These are phyloP conservation scores for Tineola bisselliella DNA, from an alignment of 2,888 invertebrate genomes.

Conservation along the genomic window DNA sequence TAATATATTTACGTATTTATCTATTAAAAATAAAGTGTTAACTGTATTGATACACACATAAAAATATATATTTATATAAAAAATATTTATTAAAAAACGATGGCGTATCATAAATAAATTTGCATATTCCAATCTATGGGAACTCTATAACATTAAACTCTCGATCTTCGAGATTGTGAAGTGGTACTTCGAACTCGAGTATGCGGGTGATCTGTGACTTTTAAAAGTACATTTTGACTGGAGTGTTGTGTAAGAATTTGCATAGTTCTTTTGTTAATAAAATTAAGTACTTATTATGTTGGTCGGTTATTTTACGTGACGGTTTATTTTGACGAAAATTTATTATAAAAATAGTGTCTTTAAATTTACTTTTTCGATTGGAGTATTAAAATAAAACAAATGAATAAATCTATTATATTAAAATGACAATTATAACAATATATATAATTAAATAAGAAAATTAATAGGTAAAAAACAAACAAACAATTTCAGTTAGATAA, in stretches of 20 bases:
- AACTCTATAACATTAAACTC: neutral
- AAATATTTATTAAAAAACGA: too few relatives aligned
- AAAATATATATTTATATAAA: too few relatives aligned
- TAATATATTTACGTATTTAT: too few relatives aligned
- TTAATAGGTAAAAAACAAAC: neutral
- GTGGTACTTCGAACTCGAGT: conserved; percentile 21
- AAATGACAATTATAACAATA: too few relatives aligned
- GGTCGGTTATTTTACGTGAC: neutral
- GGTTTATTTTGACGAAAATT: too few relatives aligned
- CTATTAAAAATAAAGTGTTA: too few relatives aligned
- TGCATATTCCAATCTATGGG: conserved; percentile 8
- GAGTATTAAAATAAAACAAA: too few relatives aligned
- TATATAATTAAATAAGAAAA: too few relatives aligned
- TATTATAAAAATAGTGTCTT: too few relatives aligned
- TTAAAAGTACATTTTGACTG: neutral
- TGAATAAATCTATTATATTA: too few relatives aligned
- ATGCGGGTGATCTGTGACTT: conserved; percentile 45
- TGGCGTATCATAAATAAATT: neutral
- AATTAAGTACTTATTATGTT: neutral
- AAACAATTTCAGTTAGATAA: conserved; percentile 1
- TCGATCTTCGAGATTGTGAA: conserved; percentile 8
- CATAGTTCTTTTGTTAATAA: conserved; percentile 6
- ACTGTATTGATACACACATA: too few relatives aligned
- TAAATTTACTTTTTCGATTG: too few relatives aligned
- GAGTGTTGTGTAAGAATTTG: conserved; percentile 14